phyloP scores from a whole-genome alignment of 2,888 invertebrate species.

The Eremobia ochroleuca region DNA sequence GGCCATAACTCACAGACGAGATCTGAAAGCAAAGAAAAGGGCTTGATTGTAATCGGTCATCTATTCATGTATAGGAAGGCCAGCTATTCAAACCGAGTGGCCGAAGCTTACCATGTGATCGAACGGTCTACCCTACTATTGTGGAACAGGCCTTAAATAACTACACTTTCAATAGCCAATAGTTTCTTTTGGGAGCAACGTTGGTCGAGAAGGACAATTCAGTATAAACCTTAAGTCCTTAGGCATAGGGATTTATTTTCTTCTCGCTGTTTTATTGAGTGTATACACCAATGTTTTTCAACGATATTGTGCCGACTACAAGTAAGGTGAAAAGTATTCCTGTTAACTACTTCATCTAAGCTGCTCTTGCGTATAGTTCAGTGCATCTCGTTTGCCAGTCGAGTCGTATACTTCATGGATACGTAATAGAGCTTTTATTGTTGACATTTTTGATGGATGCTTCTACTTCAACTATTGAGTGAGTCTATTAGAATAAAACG shows the following conservation, averaged over 20 bases:
- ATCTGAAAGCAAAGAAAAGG: conserved; percentile 58
- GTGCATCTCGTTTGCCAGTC: background rate
- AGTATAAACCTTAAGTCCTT: conserved; percentile 2
- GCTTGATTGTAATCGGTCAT: conserved; percentile 67
- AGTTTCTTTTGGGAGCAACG: conserved; percentile 9
- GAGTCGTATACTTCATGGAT: background rate
- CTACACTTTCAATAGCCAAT: conserved; percentile 43
- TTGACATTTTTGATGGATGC: background rate
- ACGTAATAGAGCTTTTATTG: background rate
- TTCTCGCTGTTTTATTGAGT: conserved; percentile 1
- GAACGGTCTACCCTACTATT: conserved; percentile 57
- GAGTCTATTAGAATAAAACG: background rate
- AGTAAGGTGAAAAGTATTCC: background rate
- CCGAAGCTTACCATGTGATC: conserved; percentile 64
- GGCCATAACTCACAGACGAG: conserved; percentile 57
- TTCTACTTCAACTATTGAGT: background rate
- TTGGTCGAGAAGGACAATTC: background rate
- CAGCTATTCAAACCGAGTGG: conserved; percentile 63
- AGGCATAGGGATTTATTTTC: background rate
- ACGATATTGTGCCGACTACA: background rate
- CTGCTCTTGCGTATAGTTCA: background rate
- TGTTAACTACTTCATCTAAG: background rate
- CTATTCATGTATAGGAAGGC: conserved; percentile 63
- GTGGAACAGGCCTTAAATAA: conserved; percentile 42
- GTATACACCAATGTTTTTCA: background rate